phyloP scores from a whole-genome alignment of 2,888 invertebrate genomes.

The Formica aserva region DNA sequence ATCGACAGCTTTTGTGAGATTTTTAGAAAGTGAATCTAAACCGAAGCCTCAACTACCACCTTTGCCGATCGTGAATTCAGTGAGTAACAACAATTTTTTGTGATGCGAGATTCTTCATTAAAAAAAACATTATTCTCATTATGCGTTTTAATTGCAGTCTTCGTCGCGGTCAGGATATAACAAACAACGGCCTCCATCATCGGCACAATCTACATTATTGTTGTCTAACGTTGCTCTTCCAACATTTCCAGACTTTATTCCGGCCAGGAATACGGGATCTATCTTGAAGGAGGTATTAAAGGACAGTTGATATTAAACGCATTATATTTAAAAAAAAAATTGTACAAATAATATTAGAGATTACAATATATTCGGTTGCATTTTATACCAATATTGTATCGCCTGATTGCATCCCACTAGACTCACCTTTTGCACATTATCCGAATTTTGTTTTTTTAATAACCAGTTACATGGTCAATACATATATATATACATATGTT shows the following conservation, averaged over 20 bases:
- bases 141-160: slow-evolving; percentile 69
- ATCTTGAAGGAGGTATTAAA: slow-evolving; percentile 89
- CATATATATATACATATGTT: background rate
- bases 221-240: slow-evolving; percentile 87
- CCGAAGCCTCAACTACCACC: slow-evolving; percentile 88
- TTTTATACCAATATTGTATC: slow-evolving; percentile 7
- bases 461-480: background rate
- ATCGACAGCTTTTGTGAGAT: slow-evolving; percentile 91
- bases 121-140: slow-evolving; percentile 25
- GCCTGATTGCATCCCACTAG: background rate
- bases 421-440: background rate
- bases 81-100: slow-evolving; percentile 65
- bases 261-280: slow-evolving; percentile 88
- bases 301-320: slow-evolving; percentile 86
- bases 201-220: slow-evolving; percentile 86
- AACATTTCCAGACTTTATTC: slow-evolving; percentile 87
- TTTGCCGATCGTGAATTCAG: slow-evolving; percentile 85
- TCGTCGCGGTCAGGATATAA: slow-evolving; percentile 81
- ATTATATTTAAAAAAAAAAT: slow-evolving; percentile 46
- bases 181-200: slow-evolving; percentile 84
- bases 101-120: background rate
- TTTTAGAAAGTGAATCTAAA: slow-evolving; percentile 94
- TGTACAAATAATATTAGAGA: slow-evolving; percentile 32
- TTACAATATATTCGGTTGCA: slow-evolving; percentile 24
- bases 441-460: background rate